Conservation (phyloP, 2,888 invertebrate species). For the Calameuta pallipes region DNA sequence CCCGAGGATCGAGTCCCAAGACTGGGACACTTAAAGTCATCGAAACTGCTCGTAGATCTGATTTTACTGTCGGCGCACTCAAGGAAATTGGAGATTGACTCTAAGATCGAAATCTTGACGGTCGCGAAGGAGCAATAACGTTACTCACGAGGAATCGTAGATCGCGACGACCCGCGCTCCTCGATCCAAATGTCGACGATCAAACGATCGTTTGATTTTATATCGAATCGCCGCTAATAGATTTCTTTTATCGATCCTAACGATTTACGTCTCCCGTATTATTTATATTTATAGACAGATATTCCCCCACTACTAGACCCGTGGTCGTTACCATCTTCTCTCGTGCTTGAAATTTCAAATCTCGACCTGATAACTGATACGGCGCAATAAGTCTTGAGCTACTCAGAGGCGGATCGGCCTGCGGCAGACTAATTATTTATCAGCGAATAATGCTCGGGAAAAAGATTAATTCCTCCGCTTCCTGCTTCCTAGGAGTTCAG, state of each 20-base stretch:
- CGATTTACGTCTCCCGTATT: background rate
- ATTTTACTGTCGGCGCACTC: slow-evolving; percentile 1
- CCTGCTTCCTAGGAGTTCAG: too few species aligned
- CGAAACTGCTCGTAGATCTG: background rate
- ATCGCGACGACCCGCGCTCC: background rate
- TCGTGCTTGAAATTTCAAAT: too few species aligned
- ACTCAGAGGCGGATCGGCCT: too few species aligned
- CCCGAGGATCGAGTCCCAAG: slow-evolving; percentile 21
- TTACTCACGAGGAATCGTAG: background rate
- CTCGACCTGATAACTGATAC: too few species aligned
- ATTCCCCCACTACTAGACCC: too few species aligned
- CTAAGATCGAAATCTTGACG: background rate
- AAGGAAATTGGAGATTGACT: background rate
- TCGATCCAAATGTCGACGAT: background rate
- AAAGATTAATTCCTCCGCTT: too few species aligned
- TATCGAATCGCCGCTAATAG: background rate
- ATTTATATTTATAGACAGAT: too few species aligned
- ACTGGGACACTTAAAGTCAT: background rate
- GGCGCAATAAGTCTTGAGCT: too few species aligned
- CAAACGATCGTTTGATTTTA: background rate
- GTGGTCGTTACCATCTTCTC: too few species aligned
- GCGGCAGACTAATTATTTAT: too few species aligned
- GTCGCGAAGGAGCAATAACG: slow-evolving; percentile 1
- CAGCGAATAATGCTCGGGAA: too few species aligned
- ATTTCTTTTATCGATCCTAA: background rate